Evolutionary conservation across 1,140 invertebrate genomes (phyloP), one percentile per base, ranked within the genome.

Genomic region (Saxidomus purpurata): DNA sequence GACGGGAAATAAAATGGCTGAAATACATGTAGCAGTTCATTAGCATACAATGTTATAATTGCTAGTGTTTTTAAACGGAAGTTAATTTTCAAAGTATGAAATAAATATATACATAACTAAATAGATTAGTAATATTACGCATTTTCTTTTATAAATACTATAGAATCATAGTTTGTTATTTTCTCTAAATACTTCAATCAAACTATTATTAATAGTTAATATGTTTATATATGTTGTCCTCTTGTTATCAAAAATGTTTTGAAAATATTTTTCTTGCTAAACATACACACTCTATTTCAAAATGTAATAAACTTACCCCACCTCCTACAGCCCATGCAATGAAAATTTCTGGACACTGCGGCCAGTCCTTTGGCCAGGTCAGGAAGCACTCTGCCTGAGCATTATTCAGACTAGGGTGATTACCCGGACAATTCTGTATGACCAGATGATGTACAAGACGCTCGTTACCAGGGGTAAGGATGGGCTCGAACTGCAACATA

Each of bases 1-100:
- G 22, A 17, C 25, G 82, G 82, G 67, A 85, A 85, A 71, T 85
- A 85, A 25, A 69, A 47, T 38, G 59, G 49, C 82, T 85, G 49
- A 22, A 81, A 76, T 43, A 36, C 6, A n/a, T n/a, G n/a, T n/a
- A n/a, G n/a, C n/a, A n/a, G n/a, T n/a, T n/a, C n/a, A n/a, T n/a
- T n/a, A n/a, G n/a, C n/a, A n/a, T n/a, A n/a, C n/a, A n/a, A n/a
- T n/a, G n/a, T n/a, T n/a, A n/a, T n/a, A n/a, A n/a, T n/a, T n/a
- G n/a, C n/a, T n/a, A n/a, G n/a, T n/a, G n/a, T n/a, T n/a, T n/a
- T n/a, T n/a, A n/a, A n/a, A n/a, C n/a, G n/a, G n/a, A n/a, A n/a
- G n/a, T n/a, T n/a, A n/a, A n/a, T n/a, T n/a, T n/a, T n/a, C n/a
- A n/a, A n/a, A n/a, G n/a, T n/a, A n/a, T n/a, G n/a, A n/a, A n/a